Conservation (phyloP, 2,113 vertebrate species). For the Empidonax alnorum region DNA sequence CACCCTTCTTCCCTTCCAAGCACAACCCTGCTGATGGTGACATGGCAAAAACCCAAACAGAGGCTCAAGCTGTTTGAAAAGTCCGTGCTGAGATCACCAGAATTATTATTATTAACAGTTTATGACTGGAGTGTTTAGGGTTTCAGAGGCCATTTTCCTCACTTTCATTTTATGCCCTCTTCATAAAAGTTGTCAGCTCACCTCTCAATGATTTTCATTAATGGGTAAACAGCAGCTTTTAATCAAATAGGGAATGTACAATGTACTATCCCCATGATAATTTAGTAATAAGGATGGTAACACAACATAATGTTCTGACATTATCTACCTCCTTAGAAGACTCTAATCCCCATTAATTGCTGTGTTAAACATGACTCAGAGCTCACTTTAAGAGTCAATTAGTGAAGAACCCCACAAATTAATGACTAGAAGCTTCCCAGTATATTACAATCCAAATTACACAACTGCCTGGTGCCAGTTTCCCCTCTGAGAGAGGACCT, state of each 20-base stretch:
- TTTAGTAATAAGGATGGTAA: not conserved
- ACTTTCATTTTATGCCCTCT: not conserved
- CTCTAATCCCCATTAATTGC: not conserved
- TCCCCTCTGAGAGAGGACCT: not conserved
- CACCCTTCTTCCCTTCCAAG: not conserved
- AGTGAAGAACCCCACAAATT: not conserved
- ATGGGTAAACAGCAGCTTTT: conserved; percentile 7
- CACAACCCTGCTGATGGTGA: not conserved
- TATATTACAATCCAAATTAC: not conserved
- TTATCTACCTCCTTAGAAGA: not conserved
- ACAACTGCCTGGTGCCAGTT: not conserved
- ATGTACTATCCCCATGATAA: not conserved
- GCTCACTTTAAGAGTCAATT: not conserved
- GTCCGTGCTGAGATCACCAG: not conserved
- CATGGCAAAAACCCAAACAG: not conserved
- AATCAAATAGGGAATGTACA: not conserved
- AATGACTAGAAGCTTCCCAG: not conserved
- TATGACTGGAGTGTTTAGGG: not conserved
- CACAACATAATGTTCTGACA: not conserved
- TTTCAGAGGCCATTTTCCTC: not conserved
- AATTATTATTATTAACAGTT: not conserved
- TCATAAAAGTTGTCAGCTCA: not conserved
- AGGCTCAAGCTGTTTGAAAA: not conserved
- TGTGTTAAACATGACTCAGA: not conserved
- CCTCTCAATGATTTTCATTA: not conserved